Evolutionary conservation across 1,140 invertebrate genomes (phyloP).

Genomic region (Hormaphis cornu): DNA sequence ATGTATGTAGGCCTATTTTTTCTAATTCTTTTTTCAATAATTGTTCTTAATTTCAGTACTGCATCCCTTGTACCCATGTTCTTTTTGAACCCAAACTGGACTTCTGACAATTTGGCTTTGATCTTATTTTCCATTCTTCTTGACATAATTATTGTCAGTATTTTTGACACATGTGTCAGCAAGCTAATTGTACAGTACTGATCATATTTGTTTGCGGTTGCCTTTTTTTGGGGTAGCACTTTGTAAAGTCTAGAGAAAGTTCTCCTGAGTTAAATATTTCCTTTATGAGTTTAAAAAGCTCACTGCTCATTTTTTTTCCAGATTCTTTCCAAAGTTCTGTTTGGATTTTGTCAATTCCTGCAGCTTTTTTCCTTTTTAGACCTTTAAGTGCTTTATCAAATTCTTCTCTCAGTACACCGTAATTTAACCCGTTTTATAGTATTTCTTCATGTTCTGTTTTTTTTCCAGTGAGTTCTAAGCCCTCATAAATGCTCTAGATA

Average conservation of each 20-base stretch:
- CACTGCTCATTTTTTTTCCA: not conserved
- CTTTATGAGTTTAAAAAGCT: not conserved
- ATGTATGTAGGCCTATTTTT: conserved; percentile 4
- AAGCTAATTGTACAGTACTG: not conserved
- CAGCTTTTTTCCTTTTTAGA: not conserved
- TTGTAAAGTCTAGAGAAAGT: too few relatives aligned
- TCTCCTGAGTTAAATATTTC: not conserved
- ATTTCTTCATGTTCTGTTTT: not conserved
- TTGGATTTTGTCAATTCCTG: not conserved
- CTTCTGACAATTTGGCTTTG: conserved; percentile 2
- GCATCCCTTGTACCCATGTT: conserved; percentile 36
- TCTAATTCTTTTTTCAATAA: conserved; percentile 1
- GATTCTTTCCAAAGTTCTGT: not conserved
- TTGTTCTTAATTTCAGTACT: conserved; percentile 29
- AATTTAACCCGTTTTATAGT: not conserved
- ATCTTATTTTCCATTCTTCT: conserved; percentile 1
- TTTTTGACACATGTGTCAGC: not conserved
- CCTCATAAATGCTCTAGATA: not conserved
- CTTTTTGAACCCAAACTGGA: conserved; percentile 37
- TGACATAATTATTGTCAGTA: conserved; percentile 1
- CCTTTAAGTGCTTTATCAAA: not conserved
- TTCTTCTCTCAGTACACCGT: not conserved
- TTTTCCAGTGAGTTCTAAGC: not conserved
- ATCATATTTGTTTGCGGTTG: not conserved
- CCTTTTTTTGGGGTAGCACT: not conserved